These are phyloP conservation scores for Ornithoptera alexandrae DNA, from an alignment of 2,888 invertebrate species.

Conservation along the genomic window DNA sequence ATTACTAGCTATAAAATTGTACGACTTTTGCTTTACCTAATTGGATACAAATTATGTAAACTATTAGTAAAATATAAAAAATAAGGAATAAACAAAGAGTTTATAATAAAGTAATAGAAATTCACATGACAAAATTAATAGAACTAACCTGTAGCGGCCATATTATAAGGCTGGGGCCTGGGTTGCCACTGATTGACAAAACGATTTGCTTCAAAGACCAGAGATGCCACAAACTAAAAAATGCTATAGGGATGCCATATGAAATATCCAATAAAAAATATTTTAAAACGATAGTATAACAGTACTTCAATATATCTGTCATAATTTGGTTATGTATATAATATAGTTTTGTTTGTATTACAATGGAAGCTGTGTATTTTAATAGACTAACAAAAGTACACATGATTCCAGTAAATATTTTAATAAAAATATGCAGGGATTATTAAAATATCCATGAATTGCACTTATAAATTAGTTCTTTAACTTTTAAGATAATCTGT, in stretches of 20 bases:
- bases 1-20: constrained; percentile 47
- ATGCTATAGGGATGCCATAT: constrained; percentile 22
- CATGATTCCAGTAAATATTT: too few species aligned
- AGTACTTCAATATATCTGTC: too few species aligned
- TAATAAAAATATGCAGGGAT: too few species aligned
- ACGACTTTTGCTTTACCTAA: constrained; percentile 28
- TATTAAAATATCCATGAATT: too few species aligned
- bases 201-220: constrained; percentile 19
- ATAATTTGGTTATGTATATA: too few species aligned
- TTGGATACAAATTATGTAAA: constrained; percentile 26
- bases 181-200: constrained; percentile 60
- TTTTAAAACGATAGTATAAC: too few species aligned
- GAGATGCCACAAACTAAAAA: constrained; percentile 13
- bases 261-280: not conserved
- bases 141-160: constrained; percentile 87
- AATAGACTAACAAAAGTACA: too few species aligned
- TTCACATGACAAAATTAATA: constrained; percentile 77
- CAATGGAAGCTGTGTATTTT: too few species aligned
- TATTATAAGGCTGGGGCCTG: constrained; percentile 81
- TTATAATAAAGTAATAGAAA: constrained; percentile 44
- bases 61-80: constrained; percentile 31
- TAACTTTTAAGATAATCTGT: too few species aligned
- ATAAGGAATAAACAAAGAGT: constrained; percentile 33
- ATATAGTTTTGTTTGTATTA: too few species aligned
- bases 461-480: too few species aligned